Conservation (phyloP, 2,888 invertebrate species). For the Leistus spinibarbis region DNA sequence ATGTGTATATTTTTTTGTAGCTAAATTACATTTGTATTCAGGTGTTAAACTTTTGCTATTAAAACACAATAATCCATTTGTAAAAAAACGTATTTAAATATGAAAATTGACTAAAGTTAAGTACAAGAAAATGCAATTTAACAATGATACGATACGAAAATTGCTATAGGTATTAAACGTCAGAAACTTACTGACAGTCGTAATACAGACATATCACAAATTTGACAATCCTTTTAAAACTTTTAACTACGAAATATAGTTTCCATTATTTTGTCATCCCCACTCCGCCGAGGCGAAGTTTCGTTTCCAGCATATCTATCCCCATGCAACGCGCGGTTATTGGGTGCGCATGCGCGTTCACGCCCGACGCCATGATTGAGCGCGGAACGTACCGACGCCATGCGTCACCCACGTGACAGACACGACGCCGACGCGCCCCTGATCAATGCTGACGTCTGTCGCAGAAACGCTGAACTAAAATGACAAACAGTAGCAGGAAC, state of each 20-base stretch:
- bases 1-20: no score
- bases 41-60: no score
- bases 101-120: no score
- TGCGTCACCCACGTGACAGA: constrained; percentile 43
- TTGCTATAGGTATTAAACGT: not conserved
- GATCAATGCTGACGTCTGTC: constrained; percentile 43
- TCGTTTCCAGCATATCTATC: not conserved
- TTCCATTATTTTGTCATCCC: constrained; percentile 15
- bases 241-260: constrained; percentile 11
- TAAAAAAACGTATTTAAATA: no score
- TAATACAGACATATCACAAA: not conserved
- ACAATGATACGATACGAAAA: not conserved
- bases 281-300: not conserved
- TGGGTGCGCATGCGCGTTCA: constrained; percentile 45
- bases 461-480: constrained; percentile 42
- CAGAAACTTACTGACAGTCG: not conserved
- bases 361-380: constrained; percentile 47
- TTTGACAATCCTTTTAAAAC: constrained; percentile 34
- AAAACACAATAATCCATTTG: no score
- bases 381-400: constrained; percentile 49
- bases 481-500: not conserved
- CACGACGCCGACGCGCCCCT: constrained; percentile 40
- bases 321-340: constrained; percentile 29
- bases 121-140: not conserved
- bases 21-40: no score